Evolutionary conservation across 2,113 vertebrate species (phyloP).

Genomic region (Lota lota): DNA sequence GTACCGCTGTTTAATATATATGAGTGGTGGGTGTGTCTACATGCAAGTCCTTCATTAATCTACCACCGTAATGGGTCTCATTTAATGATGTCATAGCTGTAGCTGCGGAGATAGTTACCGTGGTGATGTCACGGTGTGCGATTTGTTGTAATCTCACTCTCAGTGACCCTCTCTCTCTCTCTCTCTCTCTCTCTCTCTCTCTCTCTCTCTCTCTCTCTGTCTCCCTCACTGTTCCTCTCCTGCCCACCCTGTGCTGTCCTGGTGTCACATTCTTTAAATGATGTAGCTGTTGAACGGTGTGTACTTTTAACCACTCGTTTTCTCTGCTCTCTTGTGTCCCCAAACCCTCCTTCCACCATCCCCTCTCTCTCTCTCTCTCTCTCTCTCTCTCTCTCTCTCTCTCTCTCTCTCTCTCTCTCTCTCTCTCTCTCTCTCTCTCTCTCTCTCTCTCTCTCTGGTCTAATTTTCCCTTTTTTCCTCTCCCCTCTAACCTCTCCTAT

Average conservation of each 20-base stretch:
- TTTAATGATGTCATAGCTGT: slow-evolving; percentile 59
- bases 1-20: slow-evolving; percentile 25
- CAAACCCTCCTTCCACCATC: slow-evolving; percentile 43
- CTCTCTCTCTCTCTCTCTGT: slow-evolving; percentile 35
- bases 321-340: slow-evolving; percentile 55
- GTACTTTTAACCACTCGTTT: slow-evolving; percentile 69
- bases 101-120: slow-evolving; percentile 39
- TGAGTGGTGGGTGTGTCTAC: too few relatives aligned
- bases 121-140: slow-evolving; percentile 56
- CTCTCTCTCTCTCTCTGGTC: slow-evolving; percentile 18
- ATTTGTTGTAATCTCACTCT: slow-evolving; percentile 28
- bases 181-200: slow-evolving; percentile 30
- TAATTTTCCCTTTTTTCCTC: slow-evolving; percentile 55
- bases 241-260: slow-evolving; percentile 62
- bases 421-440: slow-evolving; percentile 19
- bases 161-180: slow-evolving; percentile 41
- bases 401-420: slow-evolving; percentile 23
- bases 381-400: slow-evolving; percentile 20
- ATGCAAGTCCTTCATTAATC: slow-evolving; percentile 18
- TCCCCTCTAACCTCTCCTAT: slow-evolving; percentile 45
- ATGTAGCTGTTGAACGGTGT: too few relatives aligned
- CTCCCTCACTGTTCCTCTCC: slow-evolving; percentile 19
- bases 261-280: not conserved
- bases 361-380: slow-evolving; percentile 20
- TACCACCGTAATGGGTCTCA: slow-evolving; percentile 54